Conservation (phyloP, 2,113 vertebrate genomes). For the Mus musculus region GRCm39 chr7:114797501-114798000, state of each 20-base stretch:
- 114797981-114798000: background rate
- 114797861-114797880: background rate
- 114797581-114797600: background rate
- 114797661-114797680: background rate
- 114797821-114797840: background rate
- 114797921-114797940: background rate
- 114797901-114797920: background rate
- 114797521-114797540: background rate
- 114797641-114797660: background rate
- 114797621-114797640: background rate
- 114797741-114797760: background rate
- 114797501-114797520: background rate
- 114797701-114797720: background rate
- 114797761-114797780: background rate
- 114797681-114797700: background rate
- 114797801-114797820: slow-evolving; percentile 1
- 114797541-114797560: background rate
- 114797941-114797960: background rate
- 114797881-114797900: background rate
- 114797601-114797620: background rate
- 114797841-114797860: background rate
- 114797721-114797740: background rate
- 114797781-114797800: background rate
- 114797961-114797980: background rate
- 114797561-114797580: background rate